Conservation (phyloP, 1,140 invertebrate genomes). For the Platorchestia sp. region DNA sequence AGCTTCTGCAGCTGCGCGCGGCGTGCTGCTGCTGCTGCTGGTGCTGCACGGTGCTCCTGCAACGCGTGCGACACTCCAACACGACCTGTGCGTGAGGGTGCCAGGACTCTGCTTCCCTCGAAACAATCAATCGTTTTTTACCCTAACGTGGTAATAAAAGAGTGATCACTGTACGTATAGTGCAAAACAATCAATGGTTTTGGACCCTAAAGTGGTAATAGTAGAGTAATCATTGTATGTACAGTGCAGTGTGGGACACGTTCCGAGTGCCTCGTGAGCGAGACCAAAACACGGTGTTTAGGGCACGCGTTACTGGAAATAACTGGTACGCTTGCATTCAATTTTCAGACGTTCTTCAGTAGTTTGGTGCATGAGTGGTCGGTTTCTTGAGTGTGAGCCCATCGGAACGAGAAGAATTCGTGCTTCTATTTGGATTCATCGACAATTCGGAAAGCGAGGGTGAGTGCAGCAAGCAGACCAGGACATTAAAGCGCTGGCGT, state of each 20-base stretch:
- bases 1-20: conserved; percentile 30
- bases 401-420: background rate
- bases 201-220: background rate
- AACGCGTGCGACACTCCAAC: background rate
- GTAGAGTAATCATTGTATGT: background rate
- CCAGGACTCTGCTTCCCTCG: background rate
- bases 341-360: background rate
- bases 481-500: too few species aligned
- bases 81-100: background rate
- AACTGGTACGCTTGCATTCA: background rate
- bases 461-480: background rate
- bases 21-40: background rate
- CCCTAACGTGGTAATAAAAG: background rate
- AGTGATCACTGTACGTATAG: background rate
- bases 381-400: background rate
- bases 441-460: background rate
- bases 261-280: background rate
- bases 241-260: background rate
- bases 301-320: background rate
- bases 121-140: background rate
- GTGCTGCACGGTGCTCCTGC: background rate
- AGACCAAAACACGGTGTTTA: background rate
- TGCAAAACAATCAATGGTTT: background rate
- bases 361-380: background rate
- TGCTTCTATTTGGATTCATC: background rate